Evolutionary conservation across 2,888 invertebrate genomes (phyloP).

Genomic region (Saturnia japonica): DNA sequence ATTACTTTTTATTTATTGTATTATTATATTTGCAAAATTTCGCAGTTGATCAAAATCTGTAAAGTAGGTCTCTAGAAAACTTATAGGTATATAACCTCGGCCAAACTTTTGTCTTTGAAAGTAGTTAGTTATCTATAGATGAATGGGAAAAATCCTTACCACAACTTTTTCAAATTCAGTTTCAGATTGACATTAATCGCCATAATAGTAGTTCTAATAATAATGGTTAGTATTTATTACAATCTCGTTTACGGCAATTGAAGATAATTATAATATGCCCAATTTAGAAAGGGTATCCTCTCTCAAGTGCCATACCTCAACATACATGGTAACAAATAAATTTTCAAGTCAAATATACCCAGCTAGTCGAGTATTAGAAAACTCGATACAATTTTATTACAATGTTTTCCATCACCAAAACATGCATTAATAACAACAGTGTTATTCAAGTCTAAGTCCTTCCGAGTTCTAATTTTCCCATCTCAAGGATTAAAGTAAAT

Average conservation of each 20-base stretch:
- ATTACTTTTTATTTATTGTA: too few species aligned
- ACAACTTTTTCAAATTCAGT: not conserved
- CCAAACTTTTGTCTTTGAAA: not conserved
- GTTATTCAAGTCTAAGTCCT: not conserved
- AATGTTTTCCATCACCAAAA: too few species aligned
- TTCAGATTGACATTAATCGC: not conserved
- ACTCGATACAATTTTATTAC: too few species aligned
- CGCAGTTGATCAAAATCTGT: too few species aligned
- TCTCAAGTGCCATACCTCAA: not conserved
- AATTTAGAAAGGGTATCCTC: not conserved
- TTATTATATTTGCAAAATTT: too few species aligned
- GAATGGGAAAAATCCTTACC: not conserved
- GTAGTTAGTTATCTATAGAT: not conserved
- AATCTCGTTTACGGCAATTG: not conserved
- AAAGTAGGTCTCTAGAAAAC: too few species aligned
- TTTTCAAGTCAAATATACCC: not conserved
- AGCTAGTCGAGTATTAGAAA: not conserved
- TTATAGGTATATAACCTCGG: too few species aligned
- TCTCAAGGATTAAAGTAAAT: not conserved
- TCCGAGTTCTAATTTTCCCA: not conserved
- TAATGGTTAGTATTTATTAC: not conserved
- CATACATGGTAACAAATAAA: not conserved
- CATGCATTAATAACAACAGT: not conserved
- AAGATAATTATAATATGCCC: not conserved
- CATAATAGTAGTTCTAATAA: not conserved